phyloP scores from a whole-genome alignment of 2,797 vertebrate species.

The Sebastolobus altivelis region DNA sequence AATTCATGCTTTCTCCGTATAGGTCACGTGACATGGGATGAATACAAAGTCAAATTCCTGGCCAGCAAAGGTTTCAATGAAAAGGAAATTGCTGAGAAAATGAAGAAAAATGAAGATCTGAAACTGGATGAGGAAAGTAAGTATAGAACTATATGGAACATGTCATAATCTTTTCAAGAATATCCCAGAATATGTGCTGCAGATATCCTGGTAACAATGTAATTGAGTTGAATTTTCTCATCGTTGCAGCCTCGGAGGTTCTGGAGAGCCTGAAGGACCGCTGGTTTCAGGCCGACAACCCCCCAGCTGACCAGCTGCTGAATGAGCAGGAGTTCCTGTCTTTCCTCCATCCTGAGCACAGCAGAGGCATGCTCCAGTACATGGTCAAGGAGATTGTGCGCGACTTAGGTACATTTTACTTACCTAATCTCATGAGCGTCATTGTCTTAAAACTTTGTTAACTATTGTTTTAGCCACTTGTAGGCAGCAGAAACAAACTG shows the following conservation, averaged over 20 bases:
- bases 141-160: conserved; percentile 24
- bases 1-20: conserved; percentile 51
- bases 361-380: conserved; percentile 95
- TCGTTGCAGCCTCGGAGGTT: conserved; percentile 92
- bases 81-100: conserved; percentile 90
- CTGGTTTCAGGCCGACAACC: conserved; percentile 97
- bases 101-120: conserved; percentile 92
- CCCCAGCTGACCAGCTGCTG: conserved; percentile 91
- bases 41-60: conserved; percentile 94
- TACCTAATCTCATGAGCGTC: not conserved
- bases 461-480: not conserved
- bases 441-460: not conserved
- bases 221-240: not conserved
- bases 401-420: conserved; percentile 87
- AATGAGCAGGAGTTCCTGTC: conserved; percentile 95
- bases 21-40: conserved; percentile 94
- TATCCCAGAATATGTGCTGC: not conserved
- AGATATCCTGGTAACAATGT: not conserved
- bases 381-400: conserved; percentile 97
- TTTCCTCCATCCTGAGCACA: conserved; percentile 97
- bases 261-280: conserved; percentile 96
- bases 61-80: conserved; percentile 95
- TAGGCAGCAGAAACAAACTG: not conserved
- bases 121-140: conserved; percentile 98
- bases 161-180: not conserved